Percentiles rank a stretch among this genome's conserved stretches.
phyloP scores from a whole-genome alignment of 2,797 vertebrate genomes.

The Crossoptilon crossoptilon region DNA sequence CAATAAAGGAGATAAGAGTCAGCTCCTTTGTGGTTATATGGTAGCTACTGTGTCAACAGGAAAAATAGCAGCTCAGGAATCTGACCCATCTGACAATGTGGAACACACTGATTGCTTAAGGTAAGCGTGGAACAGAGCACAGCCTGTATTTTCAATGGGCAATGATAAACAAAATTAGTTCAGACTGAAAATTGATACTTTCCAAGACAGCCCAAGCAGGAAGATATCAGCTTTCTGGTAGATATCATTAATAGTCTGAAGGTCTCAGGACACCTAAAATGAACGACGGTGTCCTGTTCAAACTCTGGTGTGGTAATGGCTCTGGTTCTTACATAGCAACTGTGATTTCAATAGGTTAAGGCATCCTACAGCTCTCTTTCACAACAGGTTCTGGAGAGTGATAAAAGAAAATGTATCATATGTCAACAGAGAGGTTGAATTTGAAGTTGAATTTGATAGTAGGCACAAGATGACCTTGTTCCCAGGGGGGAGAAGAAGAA shows the following conservation, averaged over 20 bases:
- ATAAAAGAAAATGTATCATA: rapidly evolving
- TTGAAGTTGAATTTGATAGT: not conserved
- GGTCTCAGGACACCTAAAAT: not conserved
- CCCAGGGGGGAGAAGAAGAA: not conserved
- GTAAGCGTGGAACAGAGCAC: not conserved
- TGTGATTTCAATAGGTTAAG: not conserved
- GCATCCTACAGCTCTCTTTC: not conserved
- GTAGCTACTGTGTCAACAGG: not conserved
- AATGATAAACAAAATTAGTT: not conserved
- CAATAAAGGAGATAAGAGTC: not conserved
- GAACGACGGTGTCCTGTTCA: not conserved
- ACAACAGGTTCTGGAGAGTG: not conserved
- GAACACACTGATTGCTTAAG: not conserved
- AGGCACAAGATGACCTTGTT: not conserved
- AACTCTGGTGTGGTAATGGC: not conserved
- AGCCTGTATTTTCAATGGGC: not conserved
- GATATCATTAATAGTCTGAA: not conserved
- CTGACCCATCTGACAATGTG: not conserved
- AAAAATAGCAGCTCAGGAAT: not conserved
- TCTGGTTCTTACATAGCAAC: not conserved
- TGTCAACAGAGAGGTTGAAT: not conserved
- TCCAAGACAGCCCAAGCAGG: not conserved
- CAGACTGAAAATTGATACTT: not conserved
- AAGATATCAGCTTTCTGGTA: not conserved
- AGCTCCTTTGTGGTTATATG: not conserved